Conservation (phyloP, 1,140 invertebrate species). For the Brachionus rotundiformis region DNA sequence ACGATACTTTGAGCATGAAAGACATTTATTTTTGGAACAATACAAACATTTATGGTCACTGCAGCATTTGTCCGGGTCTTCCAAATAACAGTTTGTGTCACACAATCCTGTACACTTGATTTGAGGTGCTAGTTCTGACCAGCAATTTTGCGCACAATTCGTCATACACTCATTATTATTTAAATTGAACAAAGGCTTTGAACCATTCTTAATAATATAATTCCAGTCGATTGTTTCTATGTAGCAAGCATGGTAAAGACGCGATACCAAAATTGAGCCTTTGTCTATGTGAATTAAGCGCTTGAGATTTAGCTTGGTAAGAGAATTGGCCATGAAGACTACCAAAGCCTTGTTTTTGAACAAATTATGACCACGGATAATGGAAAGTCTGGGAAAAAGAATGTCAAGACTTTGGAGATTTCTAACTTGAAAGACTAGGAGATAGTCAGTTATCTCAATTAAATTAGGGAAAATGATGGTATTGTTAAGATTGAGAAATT, state of each 20-base stretch:
- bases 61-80: neutral
- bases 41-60: neutral
- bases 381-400: slow-evolving; percentile 4
- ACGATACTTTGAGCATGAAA: slow-evolving; percentile 22
- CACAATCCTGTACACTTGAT: neutral
- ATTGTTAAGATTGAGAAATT: neutral
- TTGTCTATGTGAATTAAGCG: neutral
- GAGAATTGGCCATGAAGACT: neutral
- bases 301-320: slow-evolving; percentile 9
- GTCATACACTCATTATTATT: slow-evolving; percentile 33
- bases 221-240: slow-evolving; percentile 11
- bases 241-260: slow-evolving; percentile 10
- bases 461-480: neutral
- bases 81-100: slow-evolving; percentile 11
- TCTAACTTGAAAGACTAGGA: slow-evolving; percentile 8
- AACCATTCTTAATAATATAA: neutral
- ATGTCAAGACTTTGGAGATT: neutral
- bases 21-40: neutral
- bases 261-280: slow-evolving; percentile 13
- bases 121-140: neutral
- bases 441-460: slow-evolving; percentile 27
- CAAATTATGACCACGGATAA: neutral
- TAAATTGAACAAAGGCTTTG: neutral
- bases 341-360: slow-evolving; percentile 29
- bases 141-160: neutral